Evolutionary conservation across 1,140 invertebrate genomes (phyloP).

Genomic region (Chelonus insularis): DNA sequence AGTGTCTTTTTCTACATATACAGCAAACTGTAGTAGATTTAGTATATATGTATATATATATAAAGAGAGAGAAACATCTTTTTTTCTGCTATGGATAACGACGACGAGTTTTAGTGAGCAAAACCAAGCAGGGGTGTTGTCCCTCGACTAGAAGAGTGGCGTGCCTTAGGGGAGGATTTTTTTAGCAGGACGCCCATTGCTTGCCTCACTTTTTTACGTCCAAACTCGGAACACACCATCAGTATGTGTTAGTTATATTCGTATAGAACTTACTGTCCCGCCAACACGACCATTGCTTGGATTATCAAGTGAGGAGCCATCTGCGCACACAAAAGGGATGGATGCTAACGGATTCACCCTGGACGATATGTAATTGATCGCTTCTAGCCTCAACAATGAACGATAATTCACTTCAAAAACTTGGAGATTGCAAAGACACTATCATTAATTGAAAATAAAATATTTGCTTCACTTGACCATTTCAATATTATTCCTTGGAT

Average conservation of each 20-base stretch:
- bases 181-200: conserved; percentile 31
- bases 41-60: too few species aligned
- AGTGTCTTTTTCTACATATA: too few species aligned
- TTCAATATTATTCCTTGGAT: too few species aligned
- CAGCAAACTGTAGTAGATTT: too few species aligned
- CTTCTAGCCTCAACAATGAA: too few species aligned
- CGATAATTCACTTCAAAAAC: too few species aligned
- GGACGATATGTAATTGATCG: conserved; percentile 5
- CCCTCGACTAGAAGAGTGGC: background rate
- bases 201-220: conserved; percentile 9
- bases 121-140: conserved; percentile 4
- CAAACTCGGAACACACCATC: background rate
- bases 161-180: conserved; percentile 32
- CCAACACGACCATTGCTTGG: conserved; percentile 12
- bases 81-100: too few species aligned
- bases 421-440: too few species aligned
- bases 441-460: too few species aligned
- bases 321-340: conserved; percentile 30
- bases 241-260: background rate
- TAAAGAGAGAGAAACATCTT: too few species aligned
- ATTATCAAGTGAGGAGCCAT: conserved; percentile 33
- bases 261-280: conserved; percentile 27
- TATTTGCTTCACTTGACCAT: too few species aligned
- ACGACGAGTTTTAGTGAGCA: background rate
- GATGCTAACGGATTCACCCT: conserved; percentile 7